Percentiles rank a stretch among this genome's conserved stretches.
phyloP scores from a whole-genome alignment of 2,797 vertebrate genomes.

The Xiphorhynchus erythropygius region DNA sequence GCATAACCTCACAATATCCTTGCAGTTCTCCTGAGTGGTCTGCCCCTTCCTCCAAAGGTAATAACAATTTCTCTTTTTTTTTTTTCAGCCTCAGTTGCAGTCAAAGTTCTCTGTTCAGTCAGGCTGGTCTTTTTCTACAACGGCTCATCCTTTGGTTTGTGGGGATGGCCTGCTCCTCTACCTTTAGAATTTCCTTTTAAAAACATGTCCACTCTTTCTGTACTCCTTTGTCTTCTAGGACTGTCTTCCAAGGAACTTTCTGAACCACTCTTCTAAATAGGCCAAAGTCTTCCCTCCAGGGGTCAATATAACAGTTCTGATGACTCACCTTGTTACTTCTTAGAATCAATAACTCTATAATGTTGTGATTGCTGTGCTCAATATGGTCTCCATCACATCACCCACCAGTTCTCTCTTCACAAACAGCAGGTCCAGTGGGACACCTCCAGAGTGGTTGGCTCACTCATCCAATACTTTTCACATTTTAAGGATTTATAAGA shows the following conservation, averaged over 20 bases:
- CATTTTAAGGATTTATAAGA: background rate
- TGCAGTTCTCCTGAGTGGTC: background rate
- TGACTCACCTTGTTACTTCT: background rate
- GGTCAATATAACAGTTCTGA: background rate
- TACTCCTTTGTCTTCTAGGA: background rate
- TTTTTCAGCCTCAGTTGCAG: background rate
- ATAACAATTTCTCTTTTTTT: no score
- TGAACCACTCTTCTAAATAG: background rate
- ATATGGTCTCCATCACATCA: background rate
- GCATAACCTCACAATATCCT: background rate
- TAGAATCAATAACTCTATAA: background rate
- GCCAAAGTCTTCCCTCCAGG: background rate
- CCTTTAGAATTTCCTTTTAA: background rate
- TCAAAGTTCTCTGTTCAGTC: background rate
- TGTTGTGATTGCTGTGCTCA: background rate
- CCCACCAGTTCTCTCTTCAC: background rate
- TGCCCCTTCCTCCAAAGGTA: background rate
- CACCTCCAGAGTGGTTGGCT: background rate
- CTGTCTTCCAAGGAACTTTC: background rate
- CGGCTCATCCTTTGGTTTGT: background rate
- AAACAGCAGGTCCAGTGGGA: background rate
- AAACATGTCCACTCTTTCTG: fast-evolving
- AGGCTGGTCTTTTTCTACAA: background rate
- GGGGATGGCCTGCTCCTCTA: background rate
- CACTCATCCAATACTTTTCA: background rate